Base-by-base conservation (phyloP, 1,140 invertebrate species). In the Danaus melanippus region DNA sequence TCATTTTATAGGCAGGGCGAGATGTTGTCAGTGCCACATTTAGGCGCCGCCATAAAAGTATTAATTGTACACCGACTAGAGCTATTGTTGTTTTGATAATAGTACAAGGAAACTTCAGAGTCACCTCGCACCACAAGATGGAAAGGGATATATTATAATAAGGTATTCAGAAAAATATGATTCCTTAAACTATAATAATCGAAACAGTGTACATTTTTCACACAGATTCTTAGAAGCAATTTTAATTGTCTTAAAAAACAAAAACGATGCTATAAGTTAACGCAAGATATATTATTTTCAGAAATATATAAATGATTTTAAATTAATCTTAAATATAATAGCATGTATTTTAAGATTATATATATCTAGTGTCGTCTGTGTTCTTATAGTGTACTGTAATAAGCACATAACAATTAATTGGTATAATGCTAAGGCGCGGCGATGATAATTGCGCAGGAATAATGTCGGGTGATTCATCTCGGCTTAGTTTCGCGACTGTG, bases 41-140 rank as follows among this genome's bases (percentile, higher is more conserved):
- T 77, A 79, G 79, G 77, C 76, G 72, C 71, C 69, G 55, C 79
- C 77, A 77, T 83, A 83, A 79, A 80, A 83, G 79, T 79, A 61
- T 71, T 80, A 83, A 83, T 83, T 79, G 76, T 66, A 63, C 59
- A 68, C 66, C 65, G 67, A 60, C 66, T 63, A 57, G 56, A 44
- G 15, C 42, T 57, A 57, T 51, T 64, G 64, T 69, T 73, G 68
- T 73, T 70, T 63, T 64, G 62, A 65, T 64, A 66, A 62, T 53
- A 66, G 70, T 66, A 70, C 32, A 67, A 47, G 32, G 1, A 5
- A 58, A 56, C 6, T 32, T 32, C 21, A 32, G 21, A 32, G 6
- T 32, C 21, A 32, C 6, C 21, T 32, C 21, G 21, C 6, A 32
- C 7, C 21, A 32, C 21, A 32, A 32, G 21, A 32, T 32, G 21